A percentile compares a stretch with the other conserved stretches of the same genome.
Conservation (phyloP, 2,797 vertebrate species). For the Balearica regulorum region DNA sequence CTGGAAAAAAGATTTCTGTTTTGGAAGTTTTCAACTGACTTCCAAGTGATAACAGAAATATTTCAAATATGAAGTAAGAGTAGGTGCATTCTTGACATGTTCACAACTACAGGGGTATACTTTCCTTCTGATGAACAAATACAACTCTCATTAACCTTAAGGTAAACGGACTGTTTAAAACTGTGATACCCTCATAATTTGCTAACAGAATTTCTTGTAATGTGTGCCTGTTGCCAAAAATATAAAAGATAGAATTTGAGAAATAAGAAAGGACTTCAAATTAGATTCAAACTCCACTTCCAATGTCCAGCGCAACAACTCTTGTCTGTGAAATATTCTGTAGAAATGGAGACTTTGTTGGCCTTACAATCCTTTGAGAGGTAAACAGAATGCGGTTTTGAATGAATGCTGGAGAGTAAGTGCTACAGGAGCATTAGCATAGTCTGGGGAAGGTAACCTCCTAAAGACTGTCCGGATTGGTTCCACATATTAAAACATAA, state of each 20-base stretch:
- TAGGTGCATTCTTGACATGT: background rate
- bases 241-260: background rate
- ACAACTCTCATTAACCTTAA: background rate
- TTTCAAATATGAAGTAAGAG: background rate
- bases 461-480: background rate
- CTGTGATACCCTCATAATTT: background rate
- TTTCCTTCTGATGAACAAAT: background rate
- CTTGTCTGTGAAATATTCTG: background rate
- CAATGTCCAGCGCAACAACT: background rate
- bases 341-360: background rate
- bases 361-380: background rate
- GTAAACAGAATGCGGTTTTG: background rate
- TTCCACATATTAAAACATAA: background rate
- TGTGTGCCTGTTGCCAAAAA: background rate
- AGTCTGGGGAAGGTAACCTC: background rate
- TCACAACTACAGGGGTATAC: accelerated
- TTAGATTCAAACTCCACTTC: background rate
- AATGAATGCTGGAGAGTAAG: background rate
- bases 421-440: background rate
- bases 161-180: background rate
- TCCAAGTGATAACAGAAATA: background rate
- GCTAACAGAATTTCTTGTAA: background rate
- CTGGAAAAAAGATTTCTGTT: background rate
- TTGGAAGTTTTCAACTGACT: background rate
- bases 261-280: background rate